Evolutionary conservation across 2,888 invertebrate genomes (phyloP).

Genomic region (Ophion ellenae): DNA sequence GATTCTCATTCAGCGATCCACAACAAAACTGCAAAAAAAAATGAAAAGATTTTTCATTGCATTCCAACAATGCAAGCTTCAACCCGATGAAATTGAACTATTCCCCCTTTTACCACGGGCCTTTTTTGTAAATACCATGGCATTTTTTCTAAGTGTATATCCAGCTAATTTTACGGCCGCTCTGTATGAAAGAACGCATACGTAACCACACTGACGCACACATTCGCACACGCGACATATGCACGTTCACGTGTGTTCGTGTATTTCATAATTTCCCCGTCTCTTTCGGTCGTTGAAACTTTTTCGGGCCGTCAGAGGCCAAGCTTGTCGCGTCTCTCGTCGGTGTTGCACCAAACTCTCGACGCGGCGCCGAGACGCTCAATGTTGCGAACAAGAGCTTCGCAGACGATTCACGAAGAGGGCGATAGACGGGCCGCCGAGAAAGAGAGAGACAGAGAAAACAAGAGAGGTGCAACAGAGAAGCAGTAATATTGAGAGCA

Average conservation of each 20-base stretch:
- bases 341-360: slow-evolving; percentile 55
- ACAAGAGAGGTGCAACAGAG: background rate
- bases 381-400: background rate
- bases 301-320: slow-evolving; percentile 29
- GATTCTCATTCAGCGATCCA: too few species aligned
- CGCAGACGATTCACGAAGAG: slow-evolving; percentile 27
- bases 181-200: slow-evolving; percentile 4
- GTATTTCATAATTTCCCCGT: slow-evolving; percentile 32
- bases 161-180: too few species aligned
- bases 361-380: slow-evolving; percentile 39
- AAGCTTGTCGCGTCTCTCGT: slow-evolving; percentile 50
- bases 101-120: too few species aligned
- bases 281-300: slow-evolving; percentile 51
- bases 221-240: slow-evolving; percentile 1
- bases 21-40: too few species aligned
- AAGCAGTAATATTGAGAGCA: background rate
- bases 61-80: too few species aligned
- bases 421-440: slow-evolving; percentile 16
- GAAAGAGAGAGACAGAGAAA: background rate
- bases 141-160: too few species aligned
- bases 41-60: too few species aligned
- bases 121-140: too few species aligned
- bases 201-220: background rate
- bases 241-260: background rate
- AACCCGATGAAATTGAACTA: too few species aligned